Base-by-base conservation (phyloP, 2,888 invertebrate species). In the Diaperis boleti region DNA sequence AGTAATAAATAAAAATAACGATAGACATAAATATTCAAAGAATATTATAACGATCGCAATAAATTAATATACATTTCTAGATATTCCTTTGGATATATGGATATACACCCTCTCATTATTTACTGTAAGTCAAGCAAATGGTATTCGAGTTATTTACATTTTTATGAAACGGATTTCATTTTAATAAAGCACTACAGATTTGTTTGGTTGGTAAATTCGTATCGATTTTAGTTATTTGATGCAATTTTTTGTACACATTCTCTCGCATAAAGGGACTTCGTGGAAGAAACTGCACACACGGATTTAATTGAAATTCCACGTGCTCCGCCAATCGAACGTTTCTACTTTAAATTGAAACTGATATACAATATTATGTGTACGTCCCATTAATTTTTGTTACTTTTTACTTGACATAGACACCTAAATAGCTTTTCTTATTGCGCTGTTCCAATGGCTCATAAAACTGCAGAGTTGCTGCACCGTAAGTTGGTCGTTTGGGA, bases 201-300 rank as follows among this genome's bases (percentile, higher is more conserved):
- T 59, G 59, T 41, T 50, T 59, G 49, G 31, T 59, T 41, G 11
- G 59, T 49, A 31, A 18, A 59, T 49, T 59, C 41, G 39, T 33
- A 50, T 59, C 42, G 49, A 59, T 59, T 42, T 42, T 41, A 17
- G 41, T 26, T 26, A 26, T 26, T 26, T 59, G 39, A 59, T 59
- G 39, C 39, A 59, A 59, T 59, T 59, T 49, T 59, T 59, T n/a
- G n/a, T 14, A 59, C 20, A 57, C 37, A 45, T 37, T 50, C 15
- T 37, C 17, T 50, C 33, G 14, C 13, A 50, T 18, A 8, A 49
- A 15, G 49, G 15, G 29, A 17, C 49, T 49, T 31, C 31, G 31
- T 33, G 8, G 18, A 29, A 49, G 29, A 18, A 13, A 45, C 26
- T 45, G 26, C 10, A 26, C 26, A 26, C 4, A 26, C 4, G 26